These are phyloP conservation scores for Triplophysa siluroides DNA, from an alignment of 2,113 vertebrate species.

Conservation along the genomic window DNA sequence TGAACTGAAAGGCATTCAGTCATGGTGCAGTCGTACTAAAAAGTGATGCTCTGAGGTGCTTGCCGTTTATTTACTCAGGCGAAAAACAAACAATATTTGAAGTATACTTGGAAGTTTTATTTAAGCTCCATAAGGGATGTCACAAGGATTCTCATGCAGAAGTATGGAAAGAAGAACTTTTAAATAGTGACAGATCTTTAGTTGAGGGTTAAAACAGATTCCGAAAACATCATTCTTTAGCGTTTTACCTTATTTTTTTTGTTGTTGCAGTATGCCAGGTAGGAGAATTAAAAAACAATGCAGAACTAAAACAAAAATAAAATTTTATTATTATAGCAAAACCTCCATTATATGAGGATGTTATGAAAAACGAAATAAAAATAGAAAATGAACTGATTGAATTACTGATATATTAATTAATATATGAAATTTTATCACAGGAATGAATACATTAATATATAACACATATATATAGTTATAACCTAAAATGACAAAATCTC, in stretches of 20 bases:
- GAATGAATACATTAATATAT: too few relatives aligned
- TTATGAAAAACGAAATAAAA: not conserved
- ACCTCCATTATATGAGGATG: not conserved
- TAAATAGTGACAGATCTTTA: not conserved
- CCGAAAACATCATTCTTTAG: too few relatives aligned
- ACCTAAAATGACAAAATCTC: not conserved
- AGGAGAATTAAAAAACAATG: not conserved
- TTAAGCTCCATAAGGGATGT: not conserved
- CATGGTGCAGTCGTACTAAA: too few relatives aligned
- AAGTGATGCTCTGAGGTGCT: not conserved
- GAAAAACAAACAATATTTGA: not conserved
- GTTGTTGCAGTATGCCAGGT: too few relatives aligned
- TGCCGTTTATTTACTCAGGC: not conserved
- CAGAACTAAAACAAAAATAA: not conserved
- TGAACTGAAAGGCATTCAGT: not conserved
- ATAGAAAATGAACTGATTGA: too few relatives aligned
- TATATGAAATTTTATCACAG: too few relatives aligned
- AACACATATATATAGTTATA: not conserved
- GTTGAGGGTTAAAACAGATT: not conserved
- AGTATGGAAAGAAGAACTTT: not conserved
- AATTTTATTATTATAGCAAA: not conserved
- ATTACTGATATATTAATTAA: not conserved
- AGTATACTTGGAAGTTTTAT: not conserved
- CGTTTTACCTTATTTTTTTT: not conserved
- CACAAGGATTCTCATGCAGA: not conserved